These are phyloP conservation scores for Alectura lathami DNA, from an alignment of 2,113 vertebrate genomes.

Conservation along the genomic window DNA sequence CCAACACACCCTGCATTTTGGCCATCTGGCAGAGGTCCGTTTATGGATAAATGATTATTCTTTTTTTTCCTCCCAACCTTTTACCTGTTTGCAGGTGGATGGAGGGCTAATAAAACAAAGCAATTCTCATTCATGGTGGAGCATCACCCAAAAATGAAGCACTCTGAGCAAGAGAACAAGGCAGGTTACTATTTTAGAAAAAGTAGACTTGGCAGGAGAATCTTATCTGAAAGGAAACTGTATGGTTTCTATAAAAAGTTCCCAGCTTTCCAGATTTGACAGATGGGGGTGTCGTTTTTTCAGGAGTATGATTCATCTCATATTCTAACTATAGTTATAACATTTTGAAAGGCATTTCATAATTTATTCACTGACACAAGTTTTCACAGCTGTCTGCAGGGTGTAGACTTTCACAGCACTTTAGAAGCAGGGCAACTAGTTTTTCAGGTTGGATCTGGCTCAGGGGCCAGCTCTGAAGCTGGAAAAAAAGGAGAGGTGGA, in stretches of 20 bases:
- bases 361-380: neutral
- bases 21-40: neutral
- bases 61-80: accelerated
- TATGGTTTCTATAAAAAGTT: conserved; percentile 6
- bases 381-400: neutral
- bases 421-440: neutral
- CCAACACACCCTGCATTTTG: neutral
- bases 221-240: neutral
- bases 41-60: neutral
- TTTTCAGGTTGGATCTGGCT: neutral
- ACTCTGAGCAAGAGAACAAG: neutral
- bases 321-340: neutral
- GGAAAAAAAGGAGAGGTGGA: neutral
- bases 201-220: neutral
- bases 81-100: neutral
- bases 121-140: neutral
- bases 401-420: neutral
- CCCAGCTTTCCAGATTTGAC: neutral
- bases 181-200: neutral
- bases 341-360: neutral
- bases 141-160: neutral
- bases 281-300: neutral
- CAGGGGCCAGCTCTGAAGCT: neutral
- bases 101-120: neutral
- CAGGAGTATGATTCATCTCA: neutral